Evolutionary conservation across 2,888 invertebrate genomes (phyloP).

Genomic region (Idaea aversata): DNA sequence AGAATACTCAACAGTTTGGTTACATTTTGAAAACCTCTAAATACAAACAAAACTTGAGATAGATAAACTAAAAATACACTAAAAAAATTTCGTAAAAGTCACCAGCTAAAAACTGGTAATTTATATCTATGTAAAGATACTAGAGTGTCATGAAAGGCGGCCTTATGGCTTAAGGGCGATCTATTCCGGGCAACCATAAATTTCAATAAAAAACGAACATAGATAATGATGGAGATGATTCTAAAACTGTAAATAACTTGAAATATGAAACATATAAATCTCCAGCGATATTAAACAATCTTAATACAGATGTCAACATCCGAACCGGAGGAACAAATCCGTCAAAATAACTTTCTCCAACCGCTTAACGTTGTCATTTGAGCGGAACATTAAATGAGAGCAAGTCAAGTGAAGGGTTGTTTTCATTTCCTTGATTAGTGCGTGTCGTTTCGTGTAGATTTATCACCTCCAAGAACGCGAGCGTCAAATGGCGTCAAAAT

Average conservation of each 20-base stretch:
- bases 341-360: slow-evolving; percentile 38
- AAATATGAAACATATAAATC: background rate
- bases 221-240: background rate
- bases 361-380: slow-evolving; percentile 48
- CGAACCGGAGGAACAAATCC: slow-evolving; percentile 23
- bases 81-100: no score
- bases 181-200: background rate
- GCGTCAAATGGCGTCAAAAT: slow-evolving; percentile 62
- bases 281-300: background rate
- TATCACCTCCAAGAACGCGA: slow-evolving; percentile 62
- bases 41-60: no score
- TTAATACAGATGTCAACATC: slow-evolving; percentile 25
- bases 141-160: no score
- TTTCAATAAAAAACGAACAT: background rate
- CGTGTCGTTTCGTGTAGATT: slow-evolving; percentile 59
- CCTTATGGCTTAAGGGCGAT: no score
- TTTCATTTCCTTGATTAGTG: slow-evolving; percentile 73
- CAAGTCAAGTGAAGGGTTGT: slow-evolving; percentile 64
- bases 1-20: background rate
- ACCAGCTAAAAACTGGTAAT: no score
- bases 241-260: background rate
- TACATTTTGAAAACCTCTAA: background rate
- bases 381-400: slow-evolving; percentile 58
- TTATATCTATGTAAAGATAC: no score
- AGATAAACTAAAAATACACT: no score